phyloP scores from a whole-genome alignment of 1,140 invertebrate species.

The Drosophila lacertosa region DNA sequence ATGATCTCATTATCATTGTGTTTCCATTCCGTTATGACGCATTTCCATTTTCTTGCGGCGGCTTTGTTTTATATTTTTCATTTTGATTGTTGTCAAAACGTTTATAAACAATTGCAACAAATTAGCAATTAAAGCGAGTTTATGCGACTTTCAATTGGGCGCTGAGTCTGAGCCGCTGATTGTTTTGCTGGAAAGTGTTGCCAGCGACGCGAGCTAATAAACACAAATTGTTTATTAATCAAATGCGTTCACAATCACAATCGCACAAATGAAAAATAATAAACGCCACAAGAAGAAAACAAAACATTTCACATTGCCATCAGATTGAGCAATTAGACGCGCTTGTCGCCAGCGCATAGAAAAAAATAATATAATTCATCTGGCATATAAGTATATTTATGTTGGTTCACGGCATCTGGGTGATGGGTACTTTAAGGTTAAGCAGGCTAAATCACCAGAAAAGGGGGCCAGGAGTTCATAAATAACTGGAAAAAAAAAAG shows the following conservation, averaged over 20 bases:
- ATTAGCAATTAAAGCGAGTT: constrained; percentile 72
- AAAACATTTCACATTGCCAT: constrained; percentile 50
- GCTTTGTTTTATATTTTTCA: constrained; percentile 26
- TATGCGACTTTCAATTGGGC: constrained; percentile 40
- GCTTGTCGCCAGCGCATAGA: constrained; percentile 51
- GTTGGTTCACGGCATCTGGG: constrained; percentile 32
- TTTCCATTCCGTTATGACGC: constrained; percentile 1
- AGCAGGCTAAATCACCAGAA: constrained; percentile 1
- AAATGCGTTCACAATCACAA: constrained; percentile 50
- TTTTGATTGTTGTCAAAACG: constrained; percentile 38
- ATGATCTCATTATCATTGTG: background rate
- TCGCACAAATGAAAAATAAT: constrained; percentile 43
- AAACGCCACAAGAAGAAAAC: constrained; percentile 31
- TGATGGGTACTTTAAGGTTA: constrained; percentile 21
- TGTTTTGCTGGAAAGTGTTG: constrained; percentile 68
- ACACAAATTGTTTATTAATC: constrained; percentile 76
- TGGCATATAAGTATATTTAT: constrained; percentile 47
- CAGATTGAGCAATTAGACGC: constrained; percentile 65
- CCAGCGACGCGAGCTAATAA: constrained; percentile 66
- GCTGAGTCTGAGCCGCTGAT: background rate
- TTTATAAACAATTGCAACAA: constrained; percentile 65
- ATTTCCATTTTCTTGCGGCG: constrained; percentile 36
- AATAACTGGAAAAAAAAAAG: constrained; percentile 5
- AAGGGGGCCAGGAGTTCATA: background rate
- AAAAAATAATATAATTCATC: constrained; percentile 41